Percentiles rank a stretch among this genome's conserved stretches.
phyloP scores from a whole-genome alignment of 2,888 invertebrate species.

The Beris chalybata region DNA sequence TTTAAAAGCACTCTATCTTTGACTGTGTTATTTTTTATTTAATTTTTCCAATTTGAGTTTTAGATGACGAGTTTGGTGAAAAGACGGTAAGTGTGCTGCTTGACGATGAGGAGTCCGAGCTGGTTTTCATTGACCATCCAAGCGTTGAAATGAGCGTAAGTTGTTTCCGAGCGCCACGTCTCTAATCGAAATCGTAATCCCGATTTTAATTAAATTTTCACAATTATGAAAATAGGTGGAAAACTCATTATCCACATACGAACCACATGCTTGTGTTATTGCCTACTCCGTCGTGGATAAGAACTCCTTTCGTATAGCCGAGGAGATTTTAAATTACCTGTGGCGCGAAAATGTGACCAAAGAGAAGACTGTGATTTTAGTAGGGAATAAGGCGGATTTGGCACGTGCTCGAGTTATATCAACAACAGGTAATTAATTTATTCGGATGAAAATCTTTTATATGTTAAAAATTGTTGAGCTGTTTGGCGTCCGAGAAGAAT shows the following conservation, averaged over 20 bases:
- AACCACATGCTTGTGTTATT: slow-evolving; percentile 89
- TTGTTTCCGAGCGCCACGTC: slow-evolving; percentile 41
- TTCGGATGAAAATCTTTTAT: background rate
- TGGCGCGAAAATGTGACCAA: slow-evolving; percentile 80
- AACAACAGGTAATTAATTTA: slow-evolving; percentile 69
- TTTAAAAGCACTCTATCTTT: background rate
- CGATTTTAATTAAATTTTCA: slow-evolving; percentile 4
- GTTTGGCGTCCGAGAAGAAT: background rate
- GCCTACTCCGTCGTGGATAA: slow-evolving; percentile 89
- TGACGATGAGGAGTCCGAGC: slow-evolving; percentile 86
- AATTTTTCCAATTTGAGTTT: slow-evolving; percentile 58
- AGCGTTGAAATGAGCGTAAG: slow-evolving; percentile 89
- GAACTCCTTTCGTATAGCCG: slow-evolving; percentile 78
- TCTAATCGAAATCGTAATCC: background rate
- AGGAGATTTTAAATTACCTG: slow-evolving; percentile 83
- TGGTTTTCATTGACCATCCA: slow-evolving; percentile 88
- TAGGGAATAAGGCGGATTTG: slow-evolving; percentile 92
- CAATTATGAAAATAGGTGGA: slow-evolving; percentile 65
- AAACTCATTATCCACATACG: slow-evolving; percentile 85
- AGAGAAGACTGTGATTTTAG: slow-evolving; percentile 84
- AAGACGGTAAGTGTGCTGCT: slow-evolving; percentile 87
- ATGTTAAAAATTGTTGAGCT: background rate
- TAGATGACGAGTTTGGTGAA: slow-evolving; percentile 91
- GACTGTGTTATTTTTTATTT: slow-evolving; percentile 46
- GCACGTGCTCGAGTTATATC: slow-evolving; percentile 83